phyloP scores from a whole-genome alignment of 2,113 vertebrate species.

The Penelope pileata region DNA sequence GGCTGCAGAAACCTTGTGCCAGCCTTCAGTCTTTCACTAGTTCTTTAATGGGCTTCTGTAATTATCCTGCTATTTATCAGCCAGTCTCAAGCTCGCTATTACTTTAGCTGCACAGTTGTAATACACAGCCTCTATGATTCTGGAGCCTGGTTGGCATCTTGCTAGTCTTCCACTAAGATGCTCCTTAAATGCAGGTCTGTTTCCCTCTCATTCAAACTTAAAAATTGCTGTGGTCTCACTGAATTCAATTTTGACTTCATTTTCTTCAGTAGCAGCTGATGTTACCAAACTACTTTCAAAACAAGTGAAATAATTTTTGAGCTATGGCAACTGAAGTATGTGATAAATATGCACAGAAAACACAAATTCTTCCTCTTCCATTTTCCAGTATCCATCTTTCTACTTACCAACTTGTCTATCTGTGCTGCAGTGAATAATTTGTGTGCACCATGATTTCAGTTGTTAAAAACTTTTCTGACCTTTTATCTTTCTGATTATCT shows the following conservation, averaged over 20 bases:
- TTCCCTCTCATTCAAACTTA: background rate
- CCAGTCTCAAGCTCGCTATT: background rate
- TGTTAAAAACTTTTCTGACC: background rate
- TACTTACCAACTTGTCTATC: background rate
- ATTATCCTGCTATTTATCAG: background rate
- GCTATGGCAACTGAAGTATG: background rate
- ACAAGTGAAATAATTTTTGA: background rate
- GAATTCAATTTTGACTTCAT: background rate
- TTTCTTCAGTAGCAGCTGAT: background rate
- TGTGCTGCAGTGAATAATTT: background rate
- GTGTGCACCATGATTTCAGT: background rate
- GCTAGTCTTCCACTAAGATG: background rate
- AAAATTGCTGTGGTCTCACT: background rate
- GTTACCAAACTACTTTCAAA: background rate
- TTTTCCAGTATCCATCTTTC: background rate
- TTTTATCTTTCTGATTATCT: background rate
- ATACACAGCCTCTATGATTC: background rate
- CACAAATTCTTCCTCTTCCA: background rate
- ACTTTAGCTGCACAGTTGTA: background rate
- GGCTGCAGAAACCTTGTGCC: background rate
- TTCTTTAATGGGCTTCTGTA: background rate
- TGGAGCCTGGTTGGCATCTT: background rate
- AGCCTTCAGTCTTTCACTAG: background rate
- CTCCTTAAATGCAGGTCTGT: background rate
- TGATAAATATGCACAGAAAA: background rate